Evolutionary conservation across 2,797 vertebrate species (phyloP).

Genomic region (Astyanax mexicanus): DNA sequence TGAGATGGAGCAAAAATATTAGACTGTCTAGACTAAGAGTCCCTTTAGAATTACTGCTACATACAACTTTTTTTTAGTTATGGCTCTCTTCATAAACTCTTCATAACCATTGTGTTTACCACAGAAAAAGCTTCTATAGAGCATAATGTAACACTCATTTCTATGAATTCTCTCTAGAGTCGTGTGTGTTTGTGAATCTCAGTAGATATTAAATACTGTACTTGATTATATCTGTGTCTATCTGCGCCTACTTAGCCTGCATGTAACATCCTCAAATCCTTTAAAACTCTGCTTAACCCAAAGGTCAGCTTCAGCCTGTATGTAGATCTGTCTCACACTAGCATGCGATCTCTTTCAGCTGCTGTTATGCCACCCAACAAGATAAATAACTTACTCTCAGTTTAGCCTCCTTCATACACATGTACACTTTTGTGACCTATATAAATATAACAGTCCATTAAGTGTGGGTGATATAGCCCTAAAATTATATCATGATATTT

Average conservation of each 20-base stretch:
- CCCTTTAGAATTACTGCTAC: too few species aligned
- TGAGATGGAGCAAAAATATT: too few species aligned
- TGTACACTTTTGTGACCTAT: too few species aligned
- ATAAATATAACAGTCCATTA: neutral
- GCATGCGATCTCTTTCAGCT: neutral
- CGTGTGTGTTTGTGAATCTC: neutral
- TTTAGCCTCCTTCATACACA: neutral
- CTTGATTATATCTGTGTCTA: neutral
- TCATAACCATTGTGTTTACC: too few species aligned
- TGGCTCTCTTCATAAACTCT: too few species aligned
- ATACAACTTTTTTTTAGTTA: too few species aligned
- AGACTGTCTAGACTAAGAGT: too few species aligned
- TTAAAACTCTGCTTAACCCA: conserved; percentile 21
- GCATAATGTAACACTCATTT: too few species aligned
- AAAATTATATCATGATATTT: too few species aligned
- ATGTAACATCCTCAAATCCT: conserved; percentile 16
- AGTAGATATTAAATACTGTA: neutral
- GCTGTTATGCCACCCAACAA: neutral
- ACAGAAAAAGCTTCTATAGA: too few species aligned
- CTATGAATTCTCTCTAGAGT: neutral
- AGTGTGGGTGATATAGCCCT: too few species aligned
- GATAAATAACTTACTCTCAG: conserved; percentile 4
- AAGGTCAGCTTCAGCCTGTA: neutral
- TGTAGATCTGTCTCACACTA: conserved; percentile 3
- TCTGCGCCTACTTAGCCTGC: conserved; percentile 14